Percentiles rank a stretch among this genome's conserved stretches.
These are phyloP conservation scores for Thymallus thymallus DNA, from an alignment of 2,113 vertebrate genomes.

Conservation along the genomic window DNA sequence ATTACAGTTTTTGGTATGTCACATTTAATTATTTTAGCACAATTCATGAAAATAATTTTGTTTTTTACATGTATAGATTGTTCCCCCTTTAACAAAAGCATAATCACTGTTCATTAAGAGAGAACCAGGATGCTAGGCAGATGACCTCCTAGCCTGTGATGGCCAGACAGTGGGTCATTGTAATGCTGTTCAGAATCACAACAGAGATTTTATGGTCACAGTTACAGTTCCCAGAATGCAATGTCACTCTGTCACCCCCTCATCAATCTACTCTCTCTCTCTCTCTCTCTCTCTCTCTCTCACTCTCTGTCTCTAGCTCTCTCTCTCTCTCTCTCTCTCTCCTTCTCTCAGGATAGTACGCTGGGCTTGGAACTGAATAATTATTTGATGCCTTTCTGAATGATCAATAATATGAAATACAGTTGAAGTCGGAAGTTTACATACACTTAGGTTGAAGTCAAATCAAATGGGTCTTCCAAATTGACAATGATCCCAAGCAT, in stretches of 20 bases:
- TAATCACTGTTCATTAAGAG: conserved; percentile 40
- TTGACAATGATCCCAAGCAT: no score
- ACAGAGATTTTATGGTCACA: conserved; percentile 66
- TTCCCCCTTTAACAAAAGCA: conserved; percentile 8
- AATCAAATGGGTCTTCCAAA: no score
- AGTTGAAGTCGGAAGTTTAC: no score
- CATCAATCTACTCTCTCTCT: conserved; percentile 64
- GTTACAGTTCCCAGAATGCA: conserved; percentile 71
- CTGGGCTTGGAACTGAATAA: no score
- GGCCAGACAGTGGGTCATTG: conserved; percentile 69
- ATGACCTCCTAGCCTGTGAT: conserved; percentile 59
- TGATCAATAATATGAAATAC: not conserved
- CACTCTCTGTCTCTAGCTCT: no score
- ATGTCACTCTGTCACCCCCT: conserved; percentile 59
- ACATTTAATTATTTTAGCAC: conserved; percentile 53
- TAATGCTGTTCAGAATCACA: conserved; percentile 60
- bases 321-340: no score
- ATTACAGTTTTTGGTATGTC: conserved; percentile 1
- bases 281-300: conserved; percentile 13
- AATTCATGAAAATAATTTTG: conserved; percentile 30
- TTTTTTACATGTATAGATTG: no score
- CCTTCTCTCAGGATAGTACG: no score
- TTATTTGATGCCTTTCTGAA: not conserved
- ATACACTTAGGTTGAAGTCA: no score
- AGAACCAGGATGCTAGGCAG: conserved; percentile 56